Percentiles rank a stretch among this genome's conserved stretches.
phyloP scores from a whole-genome alignment of 2,113 vertebrate genomes.

The Burhinus bistriatus region DNA sequence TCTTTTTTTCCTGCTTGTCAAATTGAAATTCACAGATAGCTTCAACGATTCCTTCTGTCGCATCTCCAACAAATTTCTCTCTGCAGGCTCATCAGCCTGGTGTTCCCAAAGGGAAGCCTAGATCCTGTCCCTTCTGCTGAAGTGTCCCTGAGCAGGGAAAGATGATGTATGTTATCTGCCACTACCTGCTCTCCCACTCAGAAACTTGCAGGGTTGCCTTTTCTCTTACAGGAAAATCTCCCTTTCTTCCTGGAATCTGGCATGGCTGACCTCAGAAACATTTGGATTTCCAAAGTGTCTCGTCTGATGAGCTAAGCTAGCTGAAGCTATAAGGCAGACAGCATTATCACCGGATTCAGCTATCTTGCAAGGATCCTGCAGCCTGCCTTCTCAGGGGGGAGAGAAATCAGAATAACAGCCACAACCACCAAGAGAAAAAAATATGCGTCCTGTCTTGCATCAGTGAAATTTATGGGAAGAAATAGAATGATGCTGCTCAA shows the following conservation, averaged over 20 bases:
- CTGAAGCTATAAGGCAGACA: neutral
- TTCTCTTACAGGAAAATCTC: neutral
- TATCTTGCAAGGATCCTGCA: neutral
- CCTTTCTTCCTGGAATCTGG: neutral
- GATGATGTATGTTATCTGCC: neutral
- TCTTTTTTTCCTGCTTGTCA: neutral
- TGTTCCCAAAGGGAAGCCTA: neutral
- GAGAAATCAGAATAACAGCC: neutral
- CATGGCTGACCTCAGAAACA: conserved; percentile 8
- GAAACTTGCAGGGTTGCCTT: neutral
- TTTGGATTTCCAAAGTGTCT: conserved; percentile 2
- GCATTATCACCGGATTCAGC: neutral
- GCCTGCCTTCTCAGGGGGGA: neutral
- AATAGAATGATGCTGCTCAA: neutral
- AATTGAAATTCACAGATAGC: neutral
- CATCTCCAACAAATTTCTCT: neutral
- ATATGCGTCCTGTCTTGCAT: neutral
- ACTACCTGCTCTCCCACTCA: neutral
- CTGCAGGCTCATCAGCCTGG: neutral
- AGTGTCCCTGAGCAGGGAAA: neutral
- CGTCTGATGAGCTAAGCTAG: neutral
- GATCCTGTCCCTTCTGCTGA: neutral
- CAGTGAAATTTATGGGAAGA: conserved; percentile 7
- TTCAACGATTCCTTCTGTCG: neutral
- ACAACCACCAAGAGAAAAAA: neutral